Percentiles rank a stretch among this genome's conserved stretches.
Conservation (phyloP, 64 coral and sea anemone species). For the Acropora tenuis region DNA sequence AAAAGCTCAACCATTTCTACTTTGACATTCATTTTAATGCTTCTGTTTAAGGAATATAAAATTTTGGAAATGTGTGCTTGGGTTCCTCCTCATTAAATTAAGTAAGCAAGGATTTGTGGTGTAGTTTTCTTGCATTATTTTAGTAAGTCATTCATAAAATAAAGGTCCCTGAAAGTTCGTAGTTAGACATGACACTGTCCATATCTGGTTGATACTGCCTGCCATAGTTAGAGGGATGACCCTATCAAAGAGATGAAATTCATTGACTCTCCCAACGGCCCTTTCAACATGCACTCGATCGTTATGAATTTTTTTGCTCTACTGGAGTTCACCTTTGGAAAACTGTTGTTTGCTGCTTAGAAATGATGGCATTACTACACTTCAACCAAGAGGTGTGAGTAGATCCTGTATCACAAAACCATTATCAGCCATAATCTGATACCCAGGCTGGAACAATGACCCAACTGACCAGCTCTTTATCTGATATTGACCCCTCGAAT, state of each 20-base stretch:
- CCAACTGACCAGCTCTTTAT: too few relatives aligned
- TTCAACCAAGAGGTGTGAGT: constrained; percentile 45
- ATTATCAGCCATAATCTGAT: not conserved
- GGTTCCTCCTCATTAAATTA: too few relatives aligned
- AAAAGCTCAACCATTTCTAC: constrained; percentile 20
- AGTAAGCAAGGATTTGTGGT: too few relatives aligned
- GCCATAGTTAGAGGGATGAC: constrained; percentile 29
- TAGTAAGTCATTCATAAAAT: constrained; percentile 22
- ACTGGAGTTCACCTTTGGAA: constrained; percentile 33
- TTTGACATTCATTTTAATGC: not conserved
- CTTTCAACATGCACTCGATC: constrained; percentile 40
- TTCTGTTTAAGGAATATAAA: not conserved
- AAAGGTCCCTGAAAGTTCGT: constrained; percentile 70
- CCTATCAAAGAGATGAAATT: constrained; percentile 44
- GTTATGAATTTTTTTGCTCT: constrained; percentile 23
- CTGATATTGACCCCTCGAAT: too few relatives aligned
- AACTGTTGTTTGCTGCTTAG: constrained; percentile 30
- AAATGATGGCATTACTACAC: constrained; percentile 50
- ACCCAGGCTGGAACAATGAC: too few relatives aligned
- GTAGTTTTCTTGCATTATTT: too few relatives aligned
- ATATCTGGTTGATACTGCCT: constrained; percentile 30
- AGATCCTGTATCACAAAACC: constrained; percentile 34
- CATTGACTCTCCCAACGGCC: constrained; percentile 3
- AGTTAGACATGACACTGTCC: constrained; percentile 19
- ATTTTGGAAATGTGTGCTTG: not conserved